phyloP scores from a whole-genome alignment of 2,888 invertebrate genomes.

The Phortica okadai region DNA sequence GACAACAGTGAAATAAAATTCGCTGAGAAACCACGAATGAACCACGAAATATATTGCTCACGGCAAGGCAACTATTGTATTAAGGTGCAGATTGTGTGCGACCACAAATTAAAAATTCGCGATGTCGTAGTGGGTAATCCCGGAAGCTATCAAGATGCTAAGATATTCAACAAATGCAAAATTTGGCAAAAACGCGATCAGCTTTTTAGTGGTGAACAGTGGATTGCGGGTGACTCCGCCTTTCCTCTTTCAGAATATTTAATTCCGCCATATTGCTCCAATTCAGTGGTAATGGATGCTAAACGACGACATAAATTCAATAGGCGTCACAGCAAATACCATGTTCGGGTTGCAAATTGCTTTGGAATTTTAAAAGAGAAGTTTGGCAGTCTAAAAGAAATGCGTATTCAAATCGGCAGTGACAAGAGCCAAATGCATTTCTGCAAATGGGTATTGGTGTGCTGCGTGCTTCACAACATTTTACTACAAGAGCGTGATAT shows the following conservation, averaged over 20 bases:
- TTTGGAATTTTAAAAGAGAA: background rate
- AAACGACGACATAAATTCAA: background rate
- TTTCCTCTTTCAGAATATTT: background rate
- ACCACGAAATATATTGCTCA: constrained; percentile 20
- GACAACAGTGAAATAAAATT: constrained; percentile 33
- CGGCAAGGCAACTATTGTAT: constrained; percentile 19
- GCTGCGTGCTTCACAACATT: constrained; percentile 5
- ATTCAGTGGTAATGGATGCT: no score
- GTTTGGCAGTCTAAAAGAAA: constrained; percentile 18
- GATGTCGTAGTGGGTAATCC: constrained; percentile 27
- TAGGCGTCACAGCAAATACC: background rate
- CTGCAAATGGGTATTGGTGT: constrained; percentile 12
- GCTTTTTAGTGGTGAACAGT: background rate
- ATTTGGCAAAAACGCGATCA: background rate
- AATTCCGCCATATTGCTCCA: background rate
- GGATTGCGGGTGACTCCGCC: constrained; percentile 9
- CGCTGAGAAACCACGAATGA: constrained; percentile 11
- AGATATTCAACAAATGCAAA: background rate
- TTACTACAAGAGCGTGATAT: background rate
- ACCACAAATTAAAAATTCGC: constrained; percentile 21
- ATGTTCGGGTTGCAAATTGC: background rate
- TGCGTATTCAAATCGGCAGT: constrained; percentile 4
- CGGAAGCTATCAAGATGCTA: constrained; percentile 31
- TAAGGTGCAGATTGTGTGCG: constrained; percentile 31
- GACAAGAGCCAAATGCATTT: background rate